These are phyloP conservation scores for Venturia canescens DNA, from an alignment of 1,140 invertebrate species.

Conservation along the genomic window DNA sequence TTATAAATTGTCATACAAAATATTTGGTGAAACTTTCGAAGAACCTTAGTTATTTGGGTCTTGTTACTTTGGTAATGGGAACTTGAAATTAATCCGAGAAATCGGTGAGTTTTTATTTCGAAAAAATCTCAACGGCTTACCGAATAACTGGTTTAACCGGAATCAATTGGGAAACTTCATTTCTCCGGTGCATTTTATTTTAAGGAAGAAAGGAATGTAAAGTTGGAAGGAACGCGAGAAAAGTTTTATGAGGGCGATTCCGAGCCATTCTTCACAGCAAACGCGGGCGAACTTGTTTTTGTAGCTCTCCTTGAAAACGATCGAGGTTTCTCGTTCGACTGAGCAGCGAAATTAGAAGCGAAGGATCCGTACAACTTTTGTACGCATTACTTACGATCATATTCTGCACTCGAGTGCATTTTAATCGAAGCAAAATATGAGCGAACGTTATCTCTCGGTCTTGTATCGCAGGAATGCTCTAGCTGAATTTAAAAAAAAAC, in stretches of 20 bases:
- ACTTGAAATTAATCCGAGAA: too few species aligned
- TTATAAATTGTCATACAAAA: too few species aligned
- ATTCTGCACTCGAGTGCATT: background rate
- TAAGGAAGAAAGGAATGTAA: background rate
- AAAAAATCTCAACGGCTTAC: background rate
- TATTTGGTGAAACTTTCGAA: too few species aligned
- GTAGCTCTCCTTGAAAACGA: conserved; percentile 4
- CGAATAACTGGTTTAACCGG: background rate
- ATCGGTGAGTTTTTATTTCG: too few species aligned
- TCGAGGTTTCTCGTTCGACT: background rate
- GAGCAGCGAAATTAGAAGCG: background rate
- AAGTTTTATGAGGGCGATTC: background rate
- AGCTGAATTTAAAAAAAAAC: background rate
- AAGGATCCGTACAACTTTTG: background rate
- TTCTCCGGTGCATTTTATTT: background rate
- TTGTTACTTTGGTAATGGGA: too few species aligned
- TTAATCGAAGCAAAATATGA: background rate
- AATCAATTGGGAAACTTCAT: background rate
- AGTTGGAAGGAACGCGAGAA: background rate
- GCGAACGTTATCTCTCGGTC: background rate
- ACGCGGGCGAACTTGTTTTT: background rate
- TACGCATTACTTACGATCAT: background rate
- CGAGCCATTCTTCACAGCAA: background rate
- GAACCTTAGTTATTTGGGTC: too few species aligned
- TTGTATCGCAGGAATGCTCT: background rate